These are phyloP conservation scores for Proisotoma minuta DNA, from an alignment of 2,888 invertebrate species.

Conservation along the genomic window DNA sequence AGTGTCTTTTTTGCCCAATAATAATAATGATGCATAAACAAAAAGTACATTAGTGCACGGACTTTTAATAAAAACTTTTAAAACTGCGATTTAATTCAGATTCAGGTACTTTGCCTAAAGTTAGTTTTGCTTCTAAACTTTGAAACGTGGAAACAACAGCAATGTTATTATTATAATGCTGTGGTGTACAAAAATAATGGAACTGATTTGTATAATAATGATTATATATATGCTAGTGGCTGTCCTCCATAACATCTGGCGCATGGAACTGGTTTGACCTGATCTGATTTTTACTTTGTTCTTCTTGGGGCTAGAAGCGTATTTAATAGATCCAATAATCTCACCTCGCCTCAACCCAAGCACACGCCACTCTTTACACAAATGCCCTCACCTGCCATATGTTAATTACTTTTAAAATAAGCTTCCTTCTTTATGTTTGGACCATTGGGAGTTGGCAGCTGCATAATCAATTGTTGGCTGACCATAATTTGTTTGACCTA, in stretches of 20 bases:
- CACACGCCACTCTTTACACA: neutral
- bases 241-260: neutral
- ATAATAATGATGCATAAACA: no score
- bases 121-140: no score
- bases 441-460: neutral
- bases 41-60: no score
- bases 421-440: neutral
- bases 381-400: neutral
- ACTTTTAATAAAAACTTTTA: no score
- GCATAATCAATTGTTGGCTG: slow-evolving; percentile 6
- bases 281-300: slow-evolving; percentile 7
- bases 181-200: no score
- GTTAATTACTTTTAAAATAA: neutral
- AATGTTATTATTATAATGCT: no score
- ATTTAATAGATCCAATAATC: neutral
- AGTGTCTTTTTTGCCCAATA: no score
- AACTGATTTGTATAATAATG: no score
- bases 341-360: slow-evolving; percentile 4
- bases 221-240: no score
- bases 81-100: no score
- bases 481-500: slow-evolving; percentile 10
- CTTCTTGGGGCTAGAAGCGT: neutral
- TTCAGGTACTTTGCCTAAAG: no score
- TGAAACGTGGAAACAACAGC: no score
- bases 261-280: slow-evolving; percentile 13